phyloP scores from a whole-genome alignment of 2,888 invertebrate genomes.

The Mesorhabditis spiculigera region DNA sequence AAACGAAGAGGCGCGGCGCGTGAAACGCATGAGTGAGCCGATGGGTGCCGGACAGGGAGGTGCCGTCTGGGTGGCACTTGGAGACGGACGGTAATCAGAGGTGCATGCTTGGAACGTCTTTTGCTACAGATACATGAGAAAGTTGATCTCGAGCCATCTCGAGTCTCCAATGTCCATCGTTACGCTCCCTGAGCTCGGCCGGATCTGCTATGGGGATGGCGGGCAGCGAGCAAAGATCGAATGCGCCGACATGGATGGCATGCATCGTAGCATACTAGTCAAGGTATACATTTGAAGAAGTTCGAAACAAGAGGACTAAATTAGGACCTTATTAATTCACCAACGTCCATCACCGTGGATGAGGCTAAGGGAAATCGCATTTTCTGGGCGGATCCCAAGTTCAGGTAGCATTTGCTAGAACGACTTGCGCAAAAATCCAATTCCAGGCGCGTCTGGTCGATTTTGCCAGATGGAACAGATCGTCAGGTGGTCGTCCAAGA shows the following conservation, averaged over 20 bases:
- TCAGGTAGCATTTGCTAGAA: conserved; percentile 73
- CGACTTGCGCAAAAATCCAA: conserved; percentile 64
- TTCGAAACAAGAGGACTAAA: neutral
- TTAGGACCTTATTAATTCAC: conserved; percentile 77
- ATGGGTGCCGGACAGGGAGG: conserved; percentile 60
- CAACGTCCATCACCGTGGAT: conserved; percentile 85
- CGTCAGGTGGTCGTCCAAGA: conserved; percentile 44
- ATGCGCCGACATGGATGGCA: conserved; percentile 93
- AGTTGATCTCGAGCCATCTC: conserved; percentile 69
- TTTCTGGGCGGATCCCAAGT: conserved; percentile 92
- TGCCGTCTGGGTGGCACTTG: conserved; percentile 77
- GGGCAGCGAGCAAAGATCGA: conserved; percentile 89
- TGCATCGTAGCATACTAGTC: conserved; percentile 70
- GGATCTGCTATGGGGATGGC: conserved; percentile 88
- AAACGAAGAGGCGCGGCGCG: conserved; percentile 22
- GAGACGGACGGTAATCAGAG: conserved; percentile 73
- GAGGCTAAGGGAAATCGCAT: conserved; percentile 81
- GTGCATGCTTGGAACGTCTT: neutral
- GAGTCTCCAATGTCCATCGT: conserved; percentile 80
- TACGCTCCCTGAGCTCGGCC: conserved; percentile 63
- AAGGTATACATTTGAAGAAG: neutral
- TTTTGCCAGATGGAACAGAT: conserved; percentile 71
- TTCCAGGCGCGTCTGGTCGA: conserved; percentile 77
- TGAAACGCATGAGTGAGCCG: conserved; percentile 51
- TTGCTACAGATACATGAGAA: conserved; percentile 50